Base-by-base conservation (phyloP, 53 echinoderm and acorn worm species). In the Crossaster papposus region DNA sequence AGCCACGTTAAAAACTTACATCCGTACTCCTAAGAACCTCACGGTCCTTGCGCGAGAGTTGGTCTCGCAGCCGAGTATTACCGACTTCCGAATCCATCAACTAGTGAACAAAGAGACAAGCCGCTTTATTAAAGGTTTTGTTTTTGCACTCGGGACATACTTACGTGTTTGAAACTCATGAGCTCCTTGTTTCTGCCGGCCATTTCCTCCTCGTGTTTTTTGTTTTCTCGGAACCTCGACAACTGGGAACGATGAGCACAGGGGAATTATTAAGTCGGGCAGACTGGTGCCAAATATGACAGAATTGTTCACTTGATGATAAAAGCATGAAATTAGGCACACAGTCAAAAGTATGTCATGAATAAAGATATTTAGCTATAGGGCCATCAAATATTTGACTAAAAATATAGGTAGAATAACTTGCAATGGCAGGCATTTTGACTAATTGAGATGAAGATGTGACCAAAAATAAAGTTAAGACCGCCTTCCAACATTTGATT, bases 191-290 rank as follows among this genome's bases (percentile, higher is more conserved):
- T 93, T 72, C 94, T 88, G 0, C 89, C 80, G 10, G 94, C 90
- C 82, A 98, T 90, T 85, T 98, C 98, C 82, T 98, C 98, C 71
- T 96, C 98, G 44, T 98, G 98, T 63, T 94, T 94, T 88, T 98
- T 98, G 77, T 91, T 93, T 89, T 98, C 98, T 80, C 94, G 91
- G 88, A 98, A 93, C 79, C 98, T 86, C 76, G 93, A 94, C 79
- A 98, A 98, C 98, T 91, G 76, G 38, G 44, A 63, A 65, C 63
- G 51, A 75, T 23, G 51, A 82, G 9, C 31, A 80, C 26, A 80
- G 30, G 72, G 28, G n/a, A 24, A 72, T 51, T 22, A 15, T 32
- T 89, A 65, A 44, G 36, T 12, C 23, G 7, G 51, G 51, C n/a
- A n/a, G n/a, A n/a, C n/a, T n/a, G n/a, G n/a, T n/a, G n/a, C n/a